These are phyloP conservation scores for Gavia stellata DNA, from an alignment of 2,113 vertebrate genomes.

Conservation along the genomic window DNA sequence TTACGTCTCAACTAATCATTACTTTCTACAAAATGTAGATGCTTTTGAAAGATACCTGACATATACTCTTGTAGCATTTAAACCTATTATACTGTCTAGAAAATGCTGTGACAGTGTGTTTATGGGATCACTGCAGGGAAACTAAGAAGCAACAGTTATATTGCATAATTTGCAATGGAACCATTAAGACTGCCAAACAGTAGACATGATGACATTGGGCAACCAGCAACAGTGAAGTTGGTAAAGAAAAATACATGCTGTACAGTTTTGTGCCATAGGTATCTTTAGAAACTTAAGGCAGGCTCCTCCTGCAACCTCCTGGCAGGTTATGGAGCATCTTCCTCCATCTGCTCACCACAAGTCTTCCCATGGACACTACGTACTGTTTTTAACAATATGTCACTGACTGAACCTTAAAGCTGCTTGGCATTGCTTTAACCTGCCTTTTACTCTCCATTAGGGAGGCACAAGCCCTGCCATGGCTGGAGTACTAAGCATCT, in stretches of 20 bases:
- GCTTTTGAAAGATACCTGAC: neutral
- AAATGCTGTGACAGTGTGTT: neutral
- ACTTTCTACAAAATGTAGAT: neutral
- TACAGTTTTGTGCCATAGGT: accelerated
- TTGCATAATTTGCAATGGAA: neutral
- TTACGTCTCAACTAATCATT: neutral
- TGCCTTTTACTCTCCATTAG: neutral
- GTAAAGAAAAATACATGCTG: neutral
- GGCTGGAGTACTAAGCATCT: neutral
- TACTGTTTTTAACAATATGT: neutral
- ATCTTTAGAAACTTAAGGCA: neutral
- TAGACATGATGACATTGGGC: too few species aligned
- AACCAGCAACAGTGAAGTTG: neutral
- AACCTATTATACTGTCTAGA: neutral
- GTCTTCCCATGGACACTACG: neutral
- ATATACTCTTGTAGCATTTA: neutral
- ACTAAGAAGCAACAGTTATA: neutral
- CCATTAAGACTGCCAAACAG: neutral
- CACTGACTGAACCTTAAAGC: neutral
- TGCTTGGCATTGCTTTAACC: neutral
- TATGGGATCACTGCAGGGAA: neutral
- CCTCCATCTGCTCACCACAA: neutral
- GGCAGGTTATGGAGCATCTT: neutral
- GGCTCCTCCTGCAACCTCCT: neutral
- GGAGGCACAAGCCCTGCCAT: neutral